A percentile compares a stretch with the other conserved stretches of the same genome.
These are phyloP conservation scores for Ischnus inquisitorius DNA, from an alignment of 2,888 invertebrate genomes.

Conservation along the genomic window DNA sequence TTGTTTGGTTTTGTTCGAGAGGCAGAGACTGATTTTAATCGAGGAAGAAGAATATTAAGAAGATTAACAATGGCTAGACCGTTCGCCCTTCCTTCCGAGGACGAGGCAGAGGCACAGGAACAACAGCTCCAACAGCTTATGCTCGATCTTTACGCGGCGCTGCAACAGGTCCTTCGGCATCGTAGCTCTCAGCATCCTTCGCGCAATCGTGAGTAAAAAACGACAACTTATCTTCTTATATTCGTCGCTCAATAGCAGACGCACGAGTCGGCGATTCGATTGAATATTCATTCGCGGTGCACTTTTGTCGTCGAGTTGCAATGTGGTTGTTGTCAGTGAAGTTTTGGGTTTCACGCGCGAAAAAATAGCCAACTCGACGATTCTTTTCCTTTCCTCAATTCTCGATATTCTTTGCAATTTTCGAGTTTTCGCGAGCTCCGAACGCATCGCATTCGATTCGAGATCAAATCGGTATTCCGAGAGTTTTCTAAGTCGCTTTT, in stretches of 20 bases:
- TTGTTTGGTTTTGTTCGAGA: neutral
- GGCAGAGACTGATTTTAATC: constrained; percentile 28
- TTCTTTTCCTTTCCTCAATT: neutral
- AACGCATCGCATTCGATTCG: neutral
- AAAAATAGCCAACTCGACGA: too few species aligned
- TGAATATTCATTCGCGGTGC: neutral
- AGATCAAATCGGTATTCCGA: neutral
- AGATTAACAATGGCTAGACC: constrained; percentile 82
- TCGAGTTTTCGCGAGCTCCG: neutral
- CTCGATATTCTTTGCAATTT: neutral
- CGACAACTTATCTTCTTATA: neutral
- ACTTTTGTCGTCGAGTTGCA: neutral
- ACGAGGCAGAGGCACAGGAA: constrained; percentile 80
- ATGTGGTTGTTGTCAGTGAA: too few species aligned
- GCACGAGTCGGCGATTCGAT: neutral
- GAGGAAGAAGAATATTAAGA: constrained; percentile 15
- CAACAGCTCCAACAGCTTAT: constrained; percentile 83
- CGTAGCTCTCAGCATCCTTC: constrained; percentile 81
- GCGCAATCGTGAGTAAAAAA: constrained; percentile 83
- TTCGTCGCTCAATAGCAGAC: neutral
- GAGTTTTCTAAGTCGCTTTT: neutral
- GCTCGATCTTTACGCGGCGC: constrained; percentile 82
- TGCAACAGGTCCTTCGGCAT: constrained; percentile 83
- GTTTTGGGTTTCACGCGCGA: too few species aligned
- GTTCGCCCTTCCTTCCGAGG: constrained; percentile 81